Evolutionary conservation across 2,797 vertebrate genomes (phyloP), one percentile per base, ranked within the genome.

Genomic region (Lutra lutra): DNA sequence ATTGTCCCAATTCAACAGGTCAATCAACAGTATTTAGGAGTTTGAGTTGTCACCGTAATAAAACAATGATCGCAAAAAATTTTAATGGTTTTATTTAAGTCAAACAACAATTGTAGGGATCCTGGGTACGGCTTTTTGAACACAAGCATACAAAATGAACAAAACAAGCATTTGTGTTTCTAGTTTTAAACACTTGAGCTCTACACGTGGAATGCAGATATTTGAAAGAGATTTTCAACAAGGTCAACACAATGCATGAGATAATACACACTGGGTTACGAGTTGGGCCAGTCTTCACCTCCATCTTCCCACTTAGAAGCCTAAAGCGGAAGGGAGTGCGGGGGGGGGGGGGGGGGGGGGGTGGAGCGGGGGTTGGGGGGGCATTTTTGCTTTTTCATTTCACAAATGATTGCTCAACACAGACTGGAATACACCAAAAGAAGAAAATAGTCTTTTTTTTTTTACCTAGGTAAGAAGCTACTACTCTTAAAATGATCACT

Each of bases 321-420:
- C 89, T 91, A 97, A 97, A 87, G 89, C 75, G 62, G 80, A 60
- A 38, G 68, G 51, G 96, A 35, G 40, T 21, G 27, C 0, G 1
- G 73, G 14, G 1, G 2, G 7, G 38, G 38, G 38, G 38, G 38
- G 38, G 38, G 38, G 38, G 38, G 40, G 7, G 43, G n/a, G n/a
- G n/a, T 38, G 38, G 38, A 38, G 72, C 7, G 27, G 7, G 40
- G 7, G 43, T 3, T 3, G 48, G 48, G 92, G 72, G 51, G 12
- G 8, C 2, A 77, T 82, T 92, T 91, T 88, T 73, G 89, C 38
- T 95, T 97, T 97, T 95, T 94, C 97, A 97, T 95, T 97, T 98
- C 96, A 97, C 96, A 98, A 96, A 96, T 93, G 91, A 97, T 93
- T 97, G 95, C 84, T 97, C 95, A 97, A 97, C 89, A 97, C 68